Conservation (phyloP, 2,113 vertebrate genomes). For the Asarcornis scutulata region DNA sequence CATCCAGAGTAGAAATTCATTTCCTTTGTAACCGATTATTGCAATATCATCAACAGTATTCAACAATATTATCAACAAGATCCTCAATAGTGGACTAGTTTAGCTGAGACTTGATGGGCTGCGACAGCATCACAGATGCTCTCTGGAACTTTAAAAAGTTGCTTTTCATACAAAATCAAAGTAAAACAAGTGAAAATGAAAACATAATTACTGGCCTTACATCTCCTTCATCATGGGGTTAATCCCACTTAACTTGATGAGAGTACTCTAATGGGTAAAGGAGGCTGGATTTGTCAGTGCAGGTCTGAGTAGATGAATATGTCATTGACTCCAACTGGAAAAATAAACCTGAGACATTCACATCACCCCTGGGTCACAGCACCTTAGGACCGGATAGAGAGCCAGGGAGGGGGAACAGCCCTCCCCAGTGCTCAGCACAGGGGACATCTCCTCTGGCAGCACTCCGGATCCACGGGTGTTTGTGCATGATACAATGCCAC, state of each 20-base stretch:
- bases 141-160: not conserved
- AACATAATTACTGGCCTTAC: not conserved
- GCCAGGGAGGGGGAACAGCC: not conserved
- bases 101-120: not conserved
- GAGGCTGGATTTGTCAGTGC: not conserved
- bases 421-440: not conserved
- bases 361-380: slow-evolving; percentile 19
- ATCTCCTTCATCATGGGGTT: not conserved
- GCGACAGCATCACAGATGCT: not conserved
- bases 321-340: not conserved
- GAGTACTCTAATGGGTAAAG: not conserved
- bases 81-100: not conserved
- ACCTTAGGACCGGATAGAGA: not conserved
- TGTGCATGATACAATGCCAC: not conserved
- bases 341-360: slow-evolving; percentile 19
- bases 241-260: not conserved
- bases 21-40: not conserved
- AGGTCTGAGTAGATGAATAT: not conserved
- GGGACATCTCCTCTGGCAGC: not conserved
- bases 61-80: not conserved
- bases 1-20: not conserved
- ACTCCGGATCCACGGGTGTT: not conserved
- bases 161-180: not conserved
- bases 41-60: not conserved
- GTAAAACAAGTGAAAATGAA: not conserved